These are phyloP conservation scores for Globodera ellingtonae DNA, from an alignment of 1,140 invertebrate genomes.

Conservation along the genomic window DNA sequence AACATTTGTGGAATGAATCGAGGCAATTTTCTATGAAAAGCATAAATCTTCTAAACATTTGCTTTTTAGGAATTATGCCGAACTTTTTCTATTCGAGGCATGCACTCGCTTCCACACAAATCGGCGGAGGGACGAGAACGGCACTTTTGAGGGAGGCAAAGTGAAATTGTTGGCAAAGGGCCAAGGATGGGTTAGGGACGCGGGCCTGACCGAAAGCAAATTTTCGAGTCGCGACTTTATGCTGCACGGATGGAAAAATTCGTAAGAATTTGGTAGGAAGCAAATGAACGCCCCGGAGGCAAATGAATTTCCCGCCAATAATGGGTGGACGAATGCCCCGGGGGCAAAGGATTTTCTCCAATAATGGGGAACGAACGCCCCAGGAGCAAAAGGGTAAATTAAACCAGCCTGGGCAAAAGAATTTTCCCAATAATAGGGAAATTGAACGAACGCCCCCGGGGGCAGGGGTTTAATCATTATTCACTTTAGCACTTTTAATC, in stretches of 20 bases:
- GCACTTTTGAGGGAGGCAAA: background rate
- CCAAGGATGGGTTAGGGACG: slow-evolving; percentile 42
- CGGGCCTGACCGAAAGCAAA: slow-evolving; percentile 33
- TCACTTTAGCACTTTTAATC: too few relatives aligned
- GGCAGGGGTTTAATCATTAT: too few relatives aligned
- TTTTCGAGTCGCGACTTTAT: slow-evolving; percentile 34
- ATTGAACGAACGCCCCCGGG: too few relatives aligned
- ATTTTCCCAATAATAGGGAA: too few relatives aligned
- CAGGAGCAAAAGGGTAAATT: too few relatives aligned
- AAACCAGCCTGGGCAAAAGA: too few relatives aligned
- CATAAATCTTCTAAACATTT: slow-evolving; percentile 1
- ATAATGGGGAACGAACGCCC: too few relatives aligned
- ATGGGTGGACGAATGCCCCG: too few relatives aligned
- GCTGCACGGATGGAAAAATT: slow-evolving; percentile 34
- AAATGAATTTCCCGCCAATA: too few relatives aligned
- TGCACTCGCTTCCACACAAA: slow-evolving; percentile 32
- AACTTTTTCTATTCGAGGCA: slow-evolving; percentile 31
- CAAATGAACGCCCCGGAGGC: too few relatives aligned
- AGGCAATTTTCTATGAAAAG: background rate
- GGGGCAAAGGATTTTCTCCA: too few relatives aligned
- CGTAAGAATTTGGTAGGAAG: slow-evolving; percentile 8
- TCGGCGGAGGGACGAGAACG: background rate
- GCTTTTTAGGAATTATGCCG: slow-evolving; percentile 34
- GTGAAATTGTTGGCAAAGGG: slow-evolving; percentile 7
- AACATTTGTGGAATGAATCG: slow-evolving; percentile 12